These are phyloP conservation scores for Bovichtus diacanthus DNA, from an alignment of 2,797 vertebrate species.

Conservation along the genomic window DNA sequence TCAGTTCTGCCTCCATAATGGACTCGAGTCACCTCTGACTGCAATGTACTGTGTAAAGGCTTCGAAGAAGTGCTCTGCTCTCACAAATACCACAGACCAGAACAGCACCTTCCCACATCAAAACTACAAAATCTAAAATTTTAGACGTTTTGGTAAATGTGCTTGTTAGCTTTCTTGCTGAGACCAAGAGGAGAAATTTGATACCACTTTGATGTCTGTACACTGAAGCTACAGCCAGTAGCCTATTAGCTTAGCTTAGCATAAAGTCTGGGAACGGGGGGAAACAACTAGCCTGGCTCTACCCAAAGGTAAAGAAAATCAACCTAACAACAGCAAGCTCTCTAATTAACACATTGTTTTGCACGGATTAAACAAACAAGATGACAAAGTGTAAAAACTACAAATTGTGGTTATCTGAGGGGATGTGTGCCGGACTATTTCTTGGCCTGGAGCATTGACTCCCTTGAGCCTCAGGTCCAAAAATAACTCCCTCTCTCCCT, in stretches of 20 bases:
- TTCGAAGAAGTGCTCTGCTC: conserved; percentile 27
- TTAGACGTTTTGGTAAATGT: not conserved
- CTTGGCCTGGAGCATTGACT: too few relatives aligned
- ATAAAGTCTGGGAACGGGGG: not conserved
- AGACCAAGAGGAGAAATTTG: not conserved
- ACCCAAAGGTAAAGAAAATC: not conserved
- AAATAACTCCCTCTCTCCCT: too few relatives aligned
- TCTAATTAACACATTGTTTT: not conserved
- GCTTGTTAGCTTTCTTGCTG: not conserved
- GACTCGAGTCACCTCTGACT: conserved; percentile 47
- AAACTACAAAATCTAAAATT: conserved; percentile 6
- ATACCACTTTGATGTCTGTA: not conserved
- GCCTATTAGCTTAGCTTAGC: not conserved
- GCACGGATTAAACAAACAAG: too few relatives aligned
- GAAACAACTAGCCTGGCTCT: not conserved
- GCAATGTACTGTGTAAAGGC: conserved; percentile 34
- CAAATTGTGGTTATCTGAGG: not conserved
- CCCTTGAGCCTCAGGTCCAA: too few relatives aligned
- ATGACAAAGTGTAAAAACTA: not conserved
- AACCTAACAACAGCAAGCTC: not conserved
- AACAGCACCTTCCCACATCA: conserved; percentile 26
- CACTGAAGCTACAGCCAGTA: not conserved
- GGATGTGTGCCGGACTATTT: not conserved
- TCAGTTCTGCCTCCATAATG: conserved; percentile 45
- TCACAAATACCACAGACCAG: conserved; percentile 21